Percentiles rank a stretch among this genome's conserved stretches.
Evolutionary conservation across 2,797 vertebrate genomes (phyloP).

Genomic region (Alcedo quadribrachys): DNA sequence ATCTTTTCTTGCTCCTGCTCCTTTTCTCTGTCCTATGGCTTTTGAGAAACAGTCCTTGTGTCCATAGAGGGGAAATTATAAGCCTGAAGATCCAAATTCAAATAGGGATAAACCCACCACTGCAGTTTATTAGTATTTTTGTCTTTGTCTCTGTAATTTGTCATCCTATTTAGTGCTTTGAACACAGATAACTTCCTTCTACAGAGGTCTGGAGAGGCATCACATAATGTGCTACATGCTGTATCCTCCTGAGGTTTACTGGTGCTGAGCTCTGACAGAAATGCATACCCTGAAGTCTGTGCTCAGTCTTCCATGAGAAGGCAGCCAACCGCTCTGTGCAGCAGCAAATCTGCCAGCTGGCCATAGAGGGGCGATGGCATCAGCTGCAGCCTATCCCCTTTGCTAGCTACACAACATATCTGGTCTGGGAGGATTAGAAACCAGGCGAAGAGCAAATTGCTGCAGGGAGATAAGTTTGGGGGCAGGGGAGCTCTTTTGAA

Average conservation of each 20-base stretch:
- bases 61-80: background rate
- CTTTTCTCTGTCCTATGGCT: background rate
- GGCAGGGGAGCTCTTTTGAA: background rate
- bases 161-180: background rate
- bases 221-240: background rate
- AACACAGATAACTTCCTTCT: accelerated
- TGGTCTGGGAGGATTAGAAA: slow-evolving; percentile 53
- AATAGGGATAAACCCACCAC: accelerated
- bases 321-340: slow-evolving; percentile 40
- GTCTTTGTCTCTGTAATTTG: background rate
- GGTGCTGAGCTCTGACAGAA: background rate
- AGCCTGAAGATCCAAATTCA: background rate
- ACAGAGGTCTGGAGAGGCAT: background rate
- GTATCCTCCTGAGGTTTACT: background rate
- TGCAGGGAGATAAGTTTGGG: background rate
- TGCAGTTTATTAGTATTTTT: background rate
- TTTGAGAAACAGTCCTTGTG: background rate
- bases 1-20: background rate
- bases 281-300: slow-evolving; percentile 17
- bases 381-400: slow-evolving; percentile 25
- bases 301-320: slow-evolving; percentile 51
- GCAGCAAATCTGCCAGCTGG: slow-evolving; percentile 52
- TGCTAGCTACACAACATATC: background rate
- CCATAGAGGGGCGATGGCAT: background rate
- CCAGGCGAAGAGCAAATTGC: background rate